Base-by-base conservation (phyloP, 2,113 vertebrate genomes). In the Promerops cafer region DNA sequence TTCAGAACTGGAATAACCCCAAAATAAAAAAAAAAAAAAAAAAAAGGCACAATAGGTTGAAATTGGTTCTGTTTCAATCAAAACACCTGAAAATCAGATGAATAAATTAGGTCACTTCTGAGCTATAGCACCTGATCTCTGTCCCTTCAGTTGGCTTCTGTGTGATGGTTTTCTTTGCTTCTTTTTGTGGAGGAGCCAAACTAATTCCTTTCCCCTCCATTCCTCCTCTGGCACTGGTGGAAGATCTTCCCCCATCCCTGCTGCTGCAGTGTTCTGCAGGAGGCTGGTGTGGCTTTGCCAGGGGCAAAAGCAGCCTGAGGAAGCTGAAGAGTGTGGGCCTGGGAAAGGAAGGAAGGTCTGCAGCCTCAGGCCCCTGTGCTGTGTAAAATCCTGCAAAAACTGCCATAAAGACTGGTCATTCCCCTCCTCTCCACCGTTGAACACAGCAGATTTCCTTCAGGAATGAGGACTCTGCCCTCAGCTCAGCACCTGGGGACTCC, bases 361-460 rank as follows among this genome's bases (percentile, higher is more conserved):
- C 16, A 70, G 69, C 16, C 42, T 53, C 64, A 47, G 35, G 11
- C 6, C 12, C 2, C 7, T 2, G 2, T 13, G 18, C 24, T 59
- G 14, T 3, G 13, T 16, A 16, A 77, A 79, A 57, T 5, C 23
- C n/a, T 24, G 23, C 11, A 45, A 59, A 80, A 77, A 4, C 6
- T 24, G 17, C 59, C 23, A 0, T 3, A 6, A 31, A 37, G 1
- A 7, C 8, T 10, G 40, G 9, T 22, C 26, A 40, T 9, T 6
- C 4, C 19, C 6, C 20, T 76, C 3, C 30, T 81, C 21, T 27
- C 16, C 60, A 2, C 7, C 24, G 4, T 6, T 6, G 19, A 61
- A 8, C 9, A 30, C n/a, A 28, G 19, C 89, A 72, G 20, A 18
- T 28, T 37, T 3, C 63, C 40, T 22, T 4, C 15, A 65, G 63